These are phyloP conservation scores for Idaea dimidiata DNA, from an alignment of 2,888 invertebrate genomes.

Conservation along the genomic window DNA sequence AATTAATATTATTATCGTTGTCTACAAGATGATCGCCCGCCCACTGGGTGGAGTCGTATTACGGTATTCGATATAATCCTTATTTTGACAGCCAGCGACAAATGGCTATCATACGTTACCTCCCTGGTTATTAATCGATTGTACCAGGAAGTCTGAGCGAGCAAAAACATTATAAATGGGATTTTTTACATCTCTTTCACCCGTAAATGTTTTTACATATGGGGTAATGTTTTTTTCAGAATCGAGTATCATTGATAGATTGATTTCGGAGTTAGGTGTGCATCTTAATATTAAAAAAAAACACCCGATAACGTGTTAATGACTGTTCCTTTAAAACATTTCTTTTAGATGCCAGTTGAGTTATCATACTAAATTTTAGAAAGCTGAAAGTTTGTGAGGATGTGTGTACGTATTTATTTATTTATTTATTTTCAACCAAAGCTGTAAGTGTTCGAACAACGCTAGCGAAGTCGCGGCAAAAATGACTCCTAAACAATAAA, in stretches of 20 bases:
- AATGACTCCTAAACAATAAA: not conserved
- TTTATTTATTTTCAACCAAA: too few relatives aligned
- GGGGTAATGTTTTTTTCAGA: slow-evolving; percentile 38
- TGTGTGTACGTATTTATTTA: too few relatives aligned
- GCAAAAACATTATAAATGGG: slow-evolving; percentile 45
- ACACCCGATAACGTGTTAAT: not conserved
- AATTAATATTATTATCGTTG: slow-evolving; percentile 10
- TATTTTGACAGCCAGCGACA: slow-evolving; percentile 77
- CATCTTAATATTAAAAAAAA: slow-evolving; percentile 1
- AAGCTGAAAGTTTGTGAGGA: too few relatives aligned
- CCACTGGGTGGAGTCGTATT: slow-evolving; percentile 67
- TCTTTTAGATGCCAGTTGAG: not conserved
- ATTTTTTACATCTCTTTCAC: slow-evolving; percentile 44
- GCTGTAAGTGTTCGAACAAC: too few relatives aligned
- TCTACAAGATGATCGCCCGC: slow-evolving; percentile 39
- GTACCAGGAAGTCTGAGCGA: slow-evolving; percentile 50
- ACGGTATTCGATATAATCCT: slow-evolving; percentile 57
- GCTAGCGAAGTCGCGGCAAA: too few relatives aligned
- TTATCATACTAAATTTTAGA: too few relatives aligned
- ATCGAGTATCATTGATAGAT: slow-evolving; percentile 32
- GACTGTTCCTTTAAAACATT: not conserved
- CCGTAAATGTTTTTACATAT: slow-evolving; percentile 49
- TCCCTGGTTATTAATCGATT: slow-evolving; percentile 51
- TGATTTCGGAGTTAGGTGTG: slow-evolving; percentile 9
- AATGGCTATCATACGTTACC: slow-evolving; percentile 59